Conservation (phyloP, 1,140 invertebrate genomes). For the Euura saliciscinereae region DNA sequence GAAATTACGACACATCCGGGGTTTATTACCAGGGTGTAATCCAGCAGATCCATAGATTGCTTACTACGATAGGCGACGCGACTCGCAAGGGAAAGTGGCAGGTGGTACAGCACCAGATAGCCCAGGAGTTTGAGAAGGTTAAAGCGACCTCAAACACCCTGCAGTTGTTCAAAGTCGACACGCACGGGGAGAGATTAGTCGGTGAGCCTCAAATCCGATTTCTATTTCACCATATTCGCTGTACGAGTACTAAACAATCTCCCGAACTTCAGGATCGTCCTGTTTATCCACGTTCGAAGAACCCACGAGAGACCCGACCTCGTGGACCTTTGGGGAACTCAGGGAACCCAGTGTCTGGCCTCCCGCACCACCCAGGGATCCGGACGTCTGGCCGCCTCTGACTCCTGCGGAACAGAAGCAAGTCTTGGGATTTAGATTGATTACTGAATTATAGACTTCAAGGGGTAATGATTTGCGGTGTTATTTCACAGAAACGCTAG, state of each 20-base stretch:
- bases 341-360: constrained; percentile 64
- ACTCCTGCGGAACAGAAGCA: constrained; percentile 80
- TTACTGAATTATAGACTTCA: neutral
- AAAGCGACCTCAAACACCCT: constrained; percentile 80
- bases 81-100: constrained; percentile 88
- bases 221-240: neutral
- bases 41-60: constrained; percentile 86
- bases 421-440: constrained; percentile 21
- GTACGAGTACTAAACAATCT: no score
- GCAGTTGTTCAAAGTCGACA: constrained; percentile 67
- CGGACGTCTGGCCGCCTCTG: constrained; percentile 90
- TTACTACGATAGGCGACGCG: constrained; percentile 80
- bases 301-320: constrained; percentile 61
- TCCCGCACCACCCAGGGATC: constrained; percentile 77
- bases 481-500: constrained; percentile 43
- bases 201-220: constrained; percentile 35
- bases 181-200: constrained; percentile 59
- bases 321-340: constrained; percentile 44
- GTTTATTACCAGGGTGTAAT: constrained; percentile 96
- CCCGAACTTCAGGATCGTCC: constrained; percentile 36
- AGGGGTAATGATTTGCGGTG: neutral
- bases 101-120: constrained; percentile 89
- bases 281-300: constrained; percentile 65
- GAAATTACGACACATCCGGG: constrained; percentile 93
- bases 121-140: constrained; percentile 88